Evolutionary conservation across 2,797 vertebrate species (phyloP), one percentile per base, ranked within the genome.

Genomic region (Babyrousa celebensis): DNA sequence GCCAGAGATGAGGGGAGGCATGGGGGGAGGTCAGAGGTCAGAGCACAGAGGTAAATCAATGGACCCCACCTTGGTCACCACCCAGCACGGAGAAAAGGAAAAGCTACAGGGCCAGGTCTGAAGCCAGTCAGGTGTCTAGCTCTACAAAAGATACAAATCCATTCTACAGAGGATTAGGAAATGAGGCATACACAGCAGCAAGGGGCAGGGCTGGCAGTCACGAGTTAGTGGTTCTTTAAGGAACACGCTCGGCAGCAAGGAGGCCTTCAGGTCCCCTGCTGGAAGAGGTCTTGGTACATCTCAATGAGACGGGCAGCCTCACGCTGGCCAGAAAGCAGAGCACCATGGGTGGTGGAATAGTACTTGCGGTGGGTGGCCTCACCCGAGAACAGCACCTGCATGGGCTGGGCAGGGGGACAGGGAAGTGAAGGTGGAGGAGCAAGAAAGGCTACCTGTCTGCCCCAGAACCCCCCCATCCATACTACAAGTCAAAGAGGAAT

Each of bases 331-430:
- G 99, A 99, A 96, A 99, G 99, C 99, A 99, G 99, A 99, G 99
- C 99, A 99, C 99, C 99, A 94, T 99, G 99, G 97, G 99, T 99
- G 71, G 99, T 99, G 99, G 99, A 99, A 99, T 99, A 99, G 98
- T 99, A 99, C 98, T 99, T 99, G 98, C 99, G 99, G 98, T 99
- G 99, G 74, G 99, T 99, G 98, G 99, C 99, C 98, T 99, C 99
- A 54, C 99, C 99, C 0, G 99, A 99, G 96, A 99, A 99, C 99
- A 99, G 99, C 99, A 99, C 99, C 99, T 99, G 99, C 98, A 99
- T 99, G 78, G 99, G 99, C 99, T 99, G 98, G 74, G 94, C 17
- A 4, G 25, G 20, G 67, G 14, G 75, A 86, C 17, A 43, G 7
- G 36, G 48, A 83, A 32, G 74, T 93, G 70, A 94, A 92, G 54